Percentiles rank a stretch among this genome's conserved stretches.
Conservation (phyloP, 2,888 invertebrate genomes). For the Acanthosoma haemorrhoidale region DNA sequence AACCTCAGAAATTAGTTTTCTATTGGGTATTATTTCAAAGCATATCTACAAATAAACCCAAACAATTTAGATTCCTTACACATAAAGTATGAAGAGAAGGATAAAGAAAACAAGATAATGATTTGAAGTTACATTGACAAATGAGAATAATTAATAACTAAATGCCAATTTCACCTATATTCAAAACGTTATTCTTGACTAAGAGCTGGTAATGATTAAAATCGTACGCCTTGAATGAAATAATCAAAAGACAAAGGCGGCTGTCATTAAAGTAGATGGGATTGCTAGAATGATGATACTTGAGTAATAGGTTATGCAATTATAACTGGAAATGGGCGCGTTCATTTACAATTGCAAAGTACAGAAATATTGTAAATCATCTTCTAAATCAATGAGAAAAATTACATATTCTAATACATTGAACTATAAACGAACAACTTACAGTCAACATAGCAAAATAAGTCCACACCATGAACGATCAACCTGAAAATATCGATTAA, state of each 20-base stretch:
- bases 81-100: too few species aligned
- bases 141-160: neutral
- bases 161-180: too few species aligned
- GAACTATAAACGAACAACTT: neutral
- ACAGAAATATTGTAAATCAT: too few species aligned
- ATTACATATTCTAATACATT: too few species aligned
- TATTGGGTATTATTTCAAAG: too few species aligned
- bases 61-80: neutral
- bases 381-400: too few species aligned
- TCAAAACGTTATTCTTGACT: too few species aligned
- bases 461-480: conserved; percentile 11
- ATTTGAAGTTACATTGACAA: neutral
- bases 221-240: too few species aligned
- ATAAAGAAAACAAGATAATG: neutral
- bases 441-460: conserved; percentile 10
- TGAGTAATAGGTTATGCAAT: conserved; percentile 3
- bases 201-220: too few species aligned
- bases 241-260: neutral
- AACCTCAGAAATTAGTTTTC: too few species aligned
- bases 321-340: neutral
- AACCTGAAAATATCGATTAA: neutral
- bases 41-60: too few species aligned
- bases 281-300: neutral
- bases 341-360: too few species aligned
- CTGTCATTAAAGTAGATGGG: neutral